Conservation (phyloP, 37 sponge, comb jelly and placozoan species). For the Tethya wilhelma region DNA sequence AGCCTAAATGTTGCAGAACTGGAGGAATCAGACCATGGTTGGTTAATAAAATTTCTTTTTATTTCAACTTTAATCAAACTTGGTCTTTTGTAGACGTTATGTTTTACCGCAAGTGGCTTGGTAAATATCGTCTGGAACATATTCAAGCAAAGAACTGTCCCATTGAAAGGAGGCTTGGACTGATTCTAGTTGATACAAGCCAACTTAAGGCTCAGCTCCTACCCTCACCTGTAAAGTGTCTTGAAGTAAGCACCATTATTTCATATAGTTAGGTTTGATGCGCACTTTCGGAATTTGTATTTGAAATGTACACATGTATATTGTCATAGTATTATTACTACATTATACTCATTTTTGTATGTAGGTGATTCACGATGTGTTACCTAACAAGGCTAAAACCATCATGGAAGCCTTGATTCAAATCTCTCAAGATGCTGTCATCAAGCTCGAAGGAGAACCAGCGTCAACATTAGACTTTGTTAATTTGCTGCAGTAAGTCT, state of each 20-base stretch:
- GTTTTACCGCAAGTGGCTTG: slow-evolving; percentile 86
- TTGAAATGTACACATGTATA: too few relatives aligned
- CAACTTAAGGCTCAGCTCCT: slow-evolving; percentile 82
- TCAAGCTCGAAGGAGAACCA: slow-evolving; percentile 85
- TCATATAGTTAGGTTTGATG: too few relatives aligned
- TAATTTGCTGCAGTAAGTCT: slow-evolving; percentile 73
- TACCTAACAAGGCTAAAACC: slow-evolving; percentile 85
- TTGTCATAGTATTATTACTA: background rate
- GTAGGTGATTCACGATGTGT: slow-evolving; percentile 78
- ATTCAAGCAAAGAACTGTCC: slow-evolving; percentile 78
- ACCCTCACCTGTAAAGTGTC: slow-evolving; percentile 91
- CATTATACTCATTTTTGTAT: background rate
- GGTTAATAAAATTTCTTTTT: background rate
- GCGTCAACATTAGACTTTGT: slow-evolving; percentile 91
- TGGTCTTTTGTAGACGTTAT: slow-evolving; percentile 67
- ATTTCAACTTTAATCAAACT: background rate
- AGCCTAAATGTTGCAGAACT: slow-evolving; percentile 69
- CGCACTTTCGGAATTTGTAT: too few relatives aligned
- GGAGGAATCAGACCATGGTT: slow-evolving; percentile 87
- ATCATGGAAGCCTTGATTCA: slow-evolving; percentile 81
- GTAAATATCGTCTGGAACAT: slow-evolving; percentile 83
- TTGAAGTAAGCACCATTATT: slow-evolving; percentile 82
- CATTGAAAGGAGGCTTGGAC: slow-evolving; percentile 79
- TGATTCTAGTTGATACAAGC: slow-evolving; percentile 81
- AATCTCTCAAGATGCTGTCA: slow-evolving; percentile 87